Evolutionary conservation across 2,888 invertebrate genomes (phyloP).

Genomic region (Meandrusa payeni): DNA sequence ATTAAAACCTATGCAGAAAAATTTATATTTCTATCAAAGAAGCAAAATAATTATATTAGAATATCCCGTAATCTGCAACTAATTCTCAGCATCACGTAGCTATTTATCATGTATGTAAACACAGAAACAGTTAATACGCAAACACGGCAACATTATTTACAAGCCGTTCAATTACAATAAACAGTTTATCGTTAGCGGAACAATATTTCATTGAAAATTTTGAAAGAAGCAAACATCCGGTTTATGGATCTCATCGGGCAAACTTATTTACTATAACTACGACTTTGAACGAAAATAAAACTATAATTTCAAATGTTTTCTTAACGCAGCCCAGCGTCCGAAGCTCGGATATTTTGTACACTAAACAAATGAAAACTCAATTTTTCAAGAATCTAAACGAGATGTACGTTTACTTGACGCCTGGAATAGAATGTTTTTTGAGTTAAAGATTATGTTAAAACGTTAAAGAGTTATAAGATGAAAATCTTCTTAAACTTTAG

Average conservation of each 20-base stretch:
- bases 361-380: slow-evolving; percentile 21
- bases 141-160: slow-evolving; percentile 15
- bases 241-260: slow-evolving; percentile 15
- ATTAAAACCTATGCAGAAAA: too few relatives aligned
- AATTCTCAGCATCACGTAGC: too few relatives aligned
- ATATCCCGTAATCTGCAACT: too few relatives aligned
- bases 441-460: slow-evolving; percentile 4
- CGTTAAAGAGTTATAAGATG: neutral
- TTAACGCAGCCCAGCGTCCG: slow-evolving; percentile 11
- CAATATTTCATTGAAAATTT: slow-evolving; percentile 21
- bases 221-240: slow-evolving; percentile 21
- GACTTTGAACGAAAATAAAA: slow-evolving; percentile 24
- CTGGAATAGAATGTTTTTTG: slow-evolving; percentile 8
- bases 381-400: slow-evolving; percentile 18
- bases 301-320: slow-evolving; percentile 23
- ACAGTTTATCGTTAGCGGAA: slow-evolving; percentile 14
- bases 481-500: too few relatives aligned
- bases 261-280: slow-evolving; percentile 19
- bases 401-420: neutral
- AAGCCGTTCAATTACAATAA: slow-evolving; percentile 13
- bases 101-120: too few relatives aligned
- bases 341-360: slow-evolving; percentile 14
- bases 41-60: too few relatives aligned
- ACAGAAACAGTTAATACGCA: slow-evolving; percentile 5
- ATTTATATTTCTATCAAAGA: too few relatives aligned